Base-by-base conservation (phyloP, 2,797 vertebrate genomes). In the Muscicapa striata region DNA sequence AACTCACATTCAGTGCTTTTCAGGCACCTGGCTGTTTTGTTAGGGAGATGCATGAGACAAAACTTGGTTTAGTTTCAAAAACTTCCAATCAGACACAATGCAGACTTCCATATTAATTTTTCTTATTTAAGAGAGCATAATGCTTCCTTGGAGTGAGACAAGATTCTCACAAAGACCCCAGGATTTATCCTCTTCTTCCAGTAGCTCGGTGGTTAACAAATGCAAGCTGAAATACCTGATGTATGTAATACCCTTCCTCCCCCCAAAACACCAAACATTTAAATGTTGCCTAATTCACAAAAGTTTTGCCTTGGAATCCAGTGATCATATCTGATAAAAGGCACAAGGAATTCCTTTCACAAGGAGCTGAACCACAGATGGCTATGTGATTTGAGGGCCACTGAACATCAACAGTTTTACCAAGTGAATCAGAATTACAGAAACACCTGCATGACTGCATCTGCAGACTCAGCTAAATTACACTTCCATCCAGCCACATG, bases 391-490 rank as follows among this genome's bases (percentile, higher is more conserved):
- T 94, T 92, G 92, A 94, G 94, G 94, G 95, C 90, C 85, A 85
- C 94, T 96, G 94, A 96, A 84, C 91, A 85, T 78, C 16, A 15
- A 81, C 55, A 45, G 68, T 95, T 90, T 88, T 87, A 95, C 89
- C 67, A 75, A 82, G 66, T 87, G 93, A 94, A 90, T 90, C 63
- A 70, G 86, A 95, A 92, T 95, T 86, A 94, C 21, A 12, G 90
- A 91, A 93, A 95, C 90, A 96, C 90, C 92, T 96, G 94, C 95
- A 93, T 95, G 94, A 73, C 92, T 95, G 93, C 96, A 93, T 96
- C 95, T 97, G 96, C 95, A 95, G 95, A 90, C 91, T 96, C 95
- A 96, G 93, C 93, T 94, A 94, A 92, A 92, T 92, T 84, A 84
- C 10, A 6, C 86, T 80, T 92, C 83, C 62, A 90, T 46, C 93